phyloP scores from a whole-genome alignment of 2,888 invertebrate genomes.

The Troglohyphantes excavatus region DNA sequence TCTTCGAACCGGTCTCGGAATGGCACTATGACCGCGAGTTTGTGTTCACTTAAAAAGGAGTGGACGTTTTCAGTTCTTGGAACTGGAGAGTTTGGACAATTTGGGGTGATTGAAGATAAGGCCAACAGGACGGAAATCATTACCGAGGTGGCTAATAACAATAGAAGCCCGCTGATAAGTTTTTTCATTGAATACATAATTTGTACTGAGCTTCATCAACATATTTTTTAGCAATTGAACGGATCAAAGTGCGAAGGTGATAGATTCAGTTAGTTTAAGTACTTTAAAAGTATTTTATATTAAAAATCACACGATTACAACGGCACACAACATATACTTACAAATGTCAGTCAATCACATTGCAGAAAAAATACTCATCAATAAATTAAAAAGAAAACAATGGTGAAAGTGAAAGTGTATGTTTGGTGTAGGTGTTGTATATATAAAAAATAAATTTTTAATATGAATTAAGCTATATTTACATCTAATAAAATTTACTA shows the following conservation, averaged over 20 bases:
- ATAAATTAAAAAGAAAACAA: conserved; percentile 19
- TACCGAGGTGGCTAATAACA: conserved; percentile 60
- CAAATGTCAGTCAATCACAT: conserved; percentile 26
- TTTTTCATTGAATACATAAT: conserved; percentile 53
- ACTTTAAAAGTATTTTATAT: background rate
- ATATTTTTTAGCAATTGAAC: background rate
- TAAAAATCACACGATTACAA: conserved; percentile 12
- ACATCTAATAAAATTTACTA: too few relatives aligned
- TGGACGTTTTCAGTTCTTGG: background rate
- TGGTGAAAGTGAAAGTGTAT: conserved; percentile 2
- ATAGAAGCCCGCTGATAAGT: conserved; percentile 33
- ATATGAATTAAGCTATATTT: too few relatives aligned
- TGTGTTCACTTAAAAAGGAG: conserved; percentile 47
- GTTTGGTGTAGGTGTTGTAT: background rate
- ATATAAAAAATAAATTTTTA: too few relatives aligned
- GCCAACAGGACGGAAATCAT: conserved; percentile 58
- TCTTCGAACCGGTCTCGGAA: conserved; percentile 98
- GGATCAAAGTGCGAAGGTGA: background rate
- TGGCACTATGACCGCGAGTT: conserved; percentile 94
- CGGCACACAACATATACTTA: conserved; percentile 55
- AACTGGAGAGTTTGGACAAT: conserved; percentile 34
- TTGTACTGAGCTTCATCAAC: background rate
- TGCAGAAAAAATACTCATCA: conserved; percentile 23
- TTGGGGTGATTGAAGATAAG: conserved; percentile 50
- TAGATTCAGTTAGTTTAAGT: background rate